Base-by-base conservation (phyloP, 2,888 invertebrate genomes). In the Onthophagus sagittarius region DNA sequence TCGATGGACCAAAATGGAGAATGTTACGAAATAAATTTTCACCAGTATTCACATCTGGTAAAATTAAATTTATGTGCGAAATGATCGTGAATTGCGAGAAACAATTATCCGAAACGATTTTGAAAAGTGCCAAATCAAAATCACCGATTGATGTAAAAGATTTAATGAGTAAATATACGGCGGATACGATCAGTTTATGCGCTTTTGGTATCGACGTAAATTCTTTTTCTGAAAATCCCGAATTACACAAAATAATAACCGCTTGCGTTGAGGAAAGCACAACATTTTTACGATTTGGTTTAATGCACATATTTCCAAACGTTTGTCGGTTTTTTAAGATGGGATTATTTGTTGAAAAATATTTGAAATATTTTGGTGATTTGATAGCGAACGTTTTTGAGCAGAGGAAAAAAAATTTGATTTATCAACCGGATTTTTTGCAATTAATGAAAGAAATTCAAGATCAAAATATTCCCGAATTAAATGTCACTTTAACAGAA, bases 21-120 rank as follows among this genome's bases (percentile, higher is more conserved):
- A 53, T n/a, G 0, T 64, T 75, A 70, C 63, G 75, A 14, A 9
- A 69, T n/a, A 73, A 70, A 65, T 69, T 70, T 39, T 63, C 75
- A 5, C 71, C 71, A 0, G 67, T 70, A 5, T 75, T 92, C 78
- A 88, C 91, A 0, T 86, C 90, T 0, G 89, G 88, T 4, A 91
- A 90, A 81, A 82, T 92, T 65, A 91, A 89, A 80, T 85, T 83
- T 0, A 89, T 91, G 88, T 90, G 89, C 77, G 32, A 69, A 84
- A 85, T 0, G 7, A 9, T 76, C 11, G 3, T 31, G n/a, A 23
- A 67, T 1, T 63, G 71, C 15, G 14, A 9, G 7, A 53, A 73
- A n/a, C 23, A 33, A 7, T 15, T 74, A 14, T 33, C 67, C 13
- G 62, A 73, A 2, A n/a, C 13, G 15, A 67, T 64, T 1, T 23